Base-by-base conservation (phyloP, 1,140 invertebrate genomes). In the Doryteuthis pealeii region DNA sequence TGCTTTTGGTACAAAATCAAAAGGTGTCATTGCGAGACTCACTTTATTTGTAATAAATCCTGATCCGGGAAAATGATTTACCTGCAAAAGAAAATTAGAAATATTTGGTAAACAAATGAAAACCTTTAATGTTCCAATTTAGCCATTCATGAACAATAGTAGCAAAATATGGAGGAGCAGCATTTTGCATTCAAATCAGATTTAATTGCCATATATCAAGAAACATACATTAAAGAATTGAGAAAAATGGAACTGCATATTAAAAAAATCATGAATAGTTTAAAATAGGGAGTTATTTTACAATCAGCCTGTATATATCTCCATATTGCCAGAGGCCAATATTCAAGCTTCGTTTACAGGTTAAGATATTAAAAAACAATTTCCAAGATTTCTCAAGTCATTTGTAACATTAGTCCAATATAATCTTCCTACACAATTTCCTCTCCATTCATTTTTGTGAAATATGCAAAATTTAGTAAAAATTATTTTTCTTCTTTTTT, bases 1-100 rank as follows among this genome's bases (percentile, higher is more conserved):
- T 0, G 97, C 94, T 79, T 90, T 90, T 0, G 96, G 96, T 74
- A 98, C 92, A 80, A 93, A 93, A 54, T 91, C 90, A 14, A 94
- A 89, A 14, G 90, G 83, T 0, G 93, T 92, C 1, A 93, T 95
- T 0, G 95, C 95, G 43, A 99, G 89, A 84, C 94, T 94, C 10
- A 96, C 95, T 90, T 99, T 99, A 82, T 96, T 97, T 0, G 96
- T 98, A 66, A 98, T 93, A 81, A 92, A 97, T 0, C 96, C 96
- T 72, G 94, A 95, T 0, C 96, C 97, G 3, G 97, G 97, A 83
- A 97, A 95, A 87, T 99, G 96, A 86, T 99, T 99, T 0, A 99
- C 92, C 88, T 90, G 79, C 68, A 87, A 82, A 31, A 69, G 30
- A 73, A 62, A 15, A 1, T 49, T n/a, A n/a, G n/a, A n/a, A n/a